These are phyloP conservation scores for Rafetus swinhoei DNA, from an alignment of 2,113 vertebrate genomes.

Conservation along the genomic window DNA sequence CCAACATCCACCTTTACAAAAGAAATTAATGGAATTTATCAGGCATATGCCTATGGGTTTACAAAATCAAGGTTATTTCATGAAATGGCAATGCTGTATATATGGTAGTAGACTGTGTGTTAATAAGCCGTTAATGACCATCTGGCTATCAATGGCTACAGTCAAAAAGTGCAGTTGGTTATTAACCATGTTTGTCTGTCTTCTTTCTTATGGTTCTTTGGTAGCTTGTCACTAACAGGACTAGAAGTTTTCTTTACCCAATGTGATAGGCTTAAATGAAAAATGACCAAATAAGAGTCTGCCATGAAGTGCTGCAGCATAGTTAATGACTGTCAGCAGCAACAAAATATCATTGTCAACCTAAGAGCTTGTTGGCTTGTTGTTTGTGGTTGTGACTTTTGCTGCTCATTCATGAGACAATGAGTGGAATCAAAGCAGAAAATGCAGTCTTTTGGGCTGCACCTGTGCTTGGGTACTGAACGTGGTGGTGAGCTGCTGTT, in stretches of 20 bases:
- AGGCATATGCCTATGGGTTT: background rate
- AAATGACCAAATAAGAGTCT: background rate
- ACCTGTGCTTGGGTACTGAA: background rate
- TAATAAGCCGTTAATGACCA: no score
- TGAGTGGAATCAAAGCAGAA: background rate
- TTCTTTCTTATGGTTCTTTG: background rate
- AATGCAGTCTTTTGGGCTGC: background rate
- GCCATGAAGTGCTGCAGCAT: background rate
- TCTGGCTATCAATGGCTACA: background rate
- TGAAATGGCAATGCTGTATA: no score
- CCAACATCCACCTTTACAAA: background rate
- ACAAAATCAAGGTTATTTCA: background rate
- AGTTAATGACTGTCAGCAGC: background rate
- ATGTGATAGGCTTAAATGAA: background rate
- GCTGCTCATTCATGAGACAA: background rate
- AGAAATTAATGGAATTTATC: background rate
- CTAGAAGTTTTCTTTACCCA: background rate
- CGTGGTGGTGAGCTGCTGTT: background rate
- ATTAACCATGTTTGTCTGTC: background rate
- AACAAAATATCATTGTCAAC: background rate
- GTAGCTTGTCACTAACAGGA: background rate
- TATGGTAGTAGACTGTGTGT: no score
- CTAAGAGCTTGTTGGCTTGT: background rate
- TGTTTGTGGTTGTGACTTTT: background rate
- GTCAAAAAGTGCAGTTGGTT: background rate